Conservation (phyloP, 2,888 invertebrate species). For the Sturmia bella region DNA sequence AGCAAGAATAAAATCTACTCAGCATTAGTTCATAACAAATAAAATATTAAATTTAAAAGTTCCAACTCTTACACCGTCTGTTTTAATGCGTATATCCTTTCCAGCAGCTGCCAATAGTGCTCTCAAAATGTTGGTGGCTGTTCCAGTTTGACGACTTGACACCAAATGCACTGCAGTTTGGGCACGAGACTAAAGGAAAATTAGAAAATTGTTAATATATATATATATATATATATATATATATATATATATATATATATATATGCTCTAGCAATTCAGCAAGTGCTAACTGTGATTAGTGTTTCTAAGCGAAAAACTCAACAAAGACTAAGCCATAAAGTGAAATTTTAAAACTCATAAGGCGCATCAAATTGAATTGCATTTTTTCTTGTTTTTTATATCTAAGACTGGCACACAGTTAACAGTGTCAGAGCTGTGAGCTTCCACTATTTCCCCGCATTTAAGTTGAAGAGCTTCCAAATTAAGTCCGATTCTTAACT, state of each 20-base stretch:
- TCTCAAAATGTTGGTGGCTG: slow-evolving; percentile 94
- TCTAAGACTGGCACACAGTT: slow-evolving; percentile 48
- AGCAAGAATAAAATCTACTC: no score
- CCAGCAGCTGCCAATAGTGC: slow-evolving; percentile 93
- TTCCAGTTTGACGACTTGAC: slow-evolving; percentile 95
- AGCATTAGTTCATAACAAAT: no score
- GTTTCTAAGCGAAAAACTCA: slow-evolving; percentile 8
- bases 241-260: no score
- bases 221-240: no score
- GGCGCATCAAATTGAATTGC: neutral
- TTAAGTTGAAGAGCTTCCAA: slow-evolving; percentile 16
- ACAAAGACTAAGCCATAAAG: slow-evolving; percentile 40
- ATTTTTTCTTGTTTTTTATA: slow-evolving; percentile 42
- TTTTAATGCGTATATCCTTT: slow-evolving; percentile 92
- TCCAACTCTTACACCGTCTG: slow-evolving; percentile 92
- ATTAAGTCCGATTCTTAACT: slow-evolving; percentile 39
- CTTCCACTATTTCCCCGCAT: neutral
- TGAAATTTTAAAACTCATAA: neutral
- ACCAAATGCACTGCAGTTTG: slow-evolving; percentile 98
- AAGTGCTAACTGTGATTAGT: neutral
- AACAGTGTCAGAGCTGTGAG: slow-evolving; percentile 7
- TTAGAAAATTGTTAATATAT: neutral
- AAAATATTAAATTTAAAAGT: no score
- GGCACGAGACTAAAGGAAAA: slow-evolving; percentile 88
- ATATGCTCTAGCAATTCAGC: neutral